These are phyloP conservation scores for Himantopus leucocephalus DNA, from an alignment of 2,113 vertebrate genomes.

Conservation along the genomic window DNA sequence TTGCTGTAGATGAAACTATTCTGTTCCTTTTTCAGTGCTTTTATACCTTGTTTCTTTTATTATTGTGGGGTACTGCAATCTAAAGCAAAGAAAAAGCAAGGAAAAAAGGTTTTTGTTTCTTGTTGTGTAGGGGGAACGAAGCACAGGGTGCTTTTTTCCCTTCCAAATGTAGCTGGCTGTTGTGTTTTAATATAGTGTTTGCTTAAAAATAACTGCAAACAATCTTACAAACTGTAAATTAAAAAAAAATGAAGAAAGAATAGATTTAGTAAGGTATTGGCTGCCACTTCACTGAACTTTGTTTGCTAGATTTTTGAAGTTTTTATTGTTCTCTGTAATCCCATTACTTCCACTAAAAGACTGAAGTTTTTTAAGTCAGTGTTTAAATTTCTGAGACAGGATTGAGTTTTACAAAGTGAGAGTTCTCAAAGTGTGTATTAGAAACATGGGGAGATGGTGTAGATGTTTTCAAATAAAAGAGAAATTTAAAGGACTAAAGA, in stretches of 20 bases:
- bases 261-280: background rate
- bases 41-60: background rate
- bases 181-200: background rate
- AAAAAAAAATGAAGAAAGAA: background rate
- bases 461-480: background rate
- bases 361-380: background rate
- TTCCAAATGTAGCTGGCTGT: background rate
- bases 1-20: background rate
- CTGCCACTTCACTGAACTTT: background rate
- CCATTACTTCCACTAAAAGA: background rate
- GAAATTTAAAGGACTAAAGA: background rate
- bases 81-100: background rate
- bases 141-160: background rate
- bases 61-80: background rate
- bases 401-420: background rate
- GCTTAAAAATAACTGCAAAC: background rate
- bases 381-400: background rate
- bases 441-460: background rate
- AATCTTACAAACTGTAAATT: background rate
- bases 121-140: background rate
- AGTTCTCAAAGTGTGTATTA: background rate
- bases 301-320: background rate
- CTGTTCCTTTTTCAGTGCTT: background rate
- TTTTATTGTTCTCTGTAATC: background rate
- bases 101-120: background rate